Evolutionary conservation across 2,888 invertebrate species (phyloP).

Genomic region (Alentia gelatinosa): DNA sequence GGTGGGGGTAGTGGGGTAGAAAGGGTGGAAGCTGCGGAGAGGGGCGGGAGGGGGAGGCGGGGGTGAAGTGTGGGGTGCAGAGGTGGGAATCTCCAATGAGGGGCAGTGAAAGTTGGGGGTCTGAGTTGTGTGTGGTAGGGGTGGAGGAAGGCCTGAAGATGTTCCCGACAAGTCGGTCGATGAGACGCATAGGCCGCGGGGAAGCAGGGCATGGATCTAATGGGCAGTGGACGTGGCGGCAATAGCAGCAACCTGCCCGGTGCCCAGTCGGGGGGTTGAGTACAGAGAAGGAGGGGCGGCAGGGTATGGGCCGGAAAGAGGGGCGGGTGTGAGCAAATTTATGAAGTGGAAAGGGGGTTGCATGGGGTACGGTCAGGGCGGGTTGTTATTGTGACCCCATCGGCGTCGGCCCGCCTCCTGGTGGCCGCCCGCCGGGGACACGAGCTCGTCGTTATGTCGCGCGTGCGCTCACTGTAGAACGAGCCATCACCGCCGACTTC

Average conservation of each 20-base stretch:
- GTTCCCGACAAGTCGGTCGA: too few species aligned
- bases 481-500: too few species aligned
- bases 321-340: not conserved
- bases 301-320: not conserved
- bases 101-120: not conserved
- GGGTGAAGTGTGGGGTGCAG: not conserved
- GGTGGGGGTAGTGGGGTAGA: not conserved
- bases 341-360: not conserved
- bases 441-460: too few species aligned
- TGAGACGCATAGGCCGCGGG: too few species aligned
- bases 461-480: too few species aligned
- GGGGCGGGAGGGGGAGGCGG: not conserved
- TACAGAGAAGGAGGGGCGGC: not conserved
- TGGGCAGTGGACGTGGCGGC: too few species aligned
- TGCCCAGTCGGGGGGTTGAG: not conserved
- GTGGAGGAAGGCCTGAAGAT: not conserved
- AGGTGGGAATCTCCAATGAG: not conserved
- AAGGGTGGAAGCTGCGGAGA: not conserved
- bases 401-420: too few species aligned
- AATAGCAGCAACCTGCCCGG: not conserved
- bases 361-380: too few species aligned
- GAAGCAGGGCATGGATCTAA: too few species aligned
- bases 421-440: too few species aligned
- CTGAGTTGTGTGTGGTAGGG: not conserved
- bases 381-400: too few species aligned